These are phyloP conservation scores for Cristatella mucedo DNA, from an alignment of 2,888 invertebrate species.

Conservation along the genomic window DNA sequence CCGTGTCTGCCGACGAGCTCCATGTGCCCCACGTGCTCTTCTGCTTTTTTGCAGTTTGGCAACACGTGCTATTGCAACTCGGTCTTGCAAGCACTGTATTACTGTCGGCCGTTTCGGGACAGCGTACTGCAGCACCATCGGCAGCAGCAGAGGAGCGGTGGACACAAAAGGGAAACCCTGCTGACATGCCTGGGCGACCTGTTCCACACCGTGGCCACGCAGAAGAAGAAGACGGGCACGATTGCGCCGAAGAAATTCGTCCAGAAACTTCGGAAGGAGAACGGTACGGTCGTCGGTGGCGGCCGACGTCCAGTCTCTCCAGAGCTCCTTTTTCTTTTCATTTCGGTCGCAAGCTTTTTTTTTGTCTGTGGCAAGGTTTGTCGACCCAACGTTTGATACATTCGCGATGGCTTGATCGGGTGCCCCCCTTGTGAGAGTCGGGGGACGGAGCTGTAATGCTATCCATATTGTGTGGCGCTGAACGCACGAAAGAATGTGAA, in stretches of 20 bases:
- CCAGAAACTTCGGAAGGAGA: constrained; percentile 88
- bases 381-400: too few relatives aligned
- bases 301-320: too few relatives aligned
- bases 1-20: too few relatives aligned
- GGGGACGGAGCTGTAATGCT: too few relatives aligned
- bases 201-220: constrained; percentile 98
- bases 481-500: too few relatives aligned
- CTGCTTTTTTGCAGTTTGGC: constrained; percentile 67
- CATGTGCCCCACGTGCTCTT: too few relatives aligned
- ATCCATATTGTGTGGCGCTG: too few relatives aligned
- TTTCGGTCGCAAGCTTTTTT: too few relatives aligned
- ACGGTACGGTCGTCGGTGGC: constrained; percentile 50
- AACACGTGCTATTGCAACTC: constrained; percentile 99
- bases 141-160: constrained; percentile 37
- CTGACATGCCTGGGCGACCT: constrained; percentile 93
- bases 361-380: constrained; percentile 2
- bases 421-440: too few relatives aligned
- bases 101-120: constrained; percentile 96
- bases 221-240: constrained; percentile 95
- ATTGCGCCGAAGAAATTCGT: constrained; percentile 99
- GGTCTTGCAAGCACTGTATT: constrained; percentile 95
- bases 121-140: constrained; percentile 89
- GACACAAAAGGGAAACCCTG: constrained; percentile 72
- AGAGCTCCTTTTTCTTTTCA: too few relatives aligned
- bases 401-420: too few relatives aligned